Conservation (phyloP, 1,140 invertebrate genomes). For the Bombus superbus region DNA sequence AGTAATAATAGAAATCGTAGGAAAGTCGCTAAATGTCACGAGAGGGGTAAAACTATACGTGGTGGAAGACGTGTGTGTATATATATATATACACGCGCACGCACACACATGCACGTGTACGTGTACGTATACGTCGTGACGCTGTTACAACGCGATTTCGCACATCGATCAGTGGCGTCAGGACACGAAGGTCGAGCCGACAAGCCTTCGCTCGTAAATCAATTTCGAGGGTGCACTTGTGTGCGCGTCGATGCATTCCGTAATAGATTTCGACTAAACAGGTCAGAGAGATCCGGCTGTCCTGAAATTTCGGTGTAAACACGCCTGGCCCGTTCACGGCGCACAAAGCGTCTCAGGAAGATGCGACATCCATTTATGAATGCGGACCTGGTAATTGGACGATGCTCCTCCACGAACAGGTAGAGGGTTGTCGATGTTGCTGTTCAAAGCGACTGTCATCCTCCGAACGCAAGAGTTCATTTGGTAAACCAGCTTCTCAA, state of each 20-base stretch:
- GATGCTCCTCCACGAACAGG: background rate
- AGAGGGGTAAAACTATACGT: background rate
- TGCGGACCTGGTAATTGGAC: conserved; percentile 14
- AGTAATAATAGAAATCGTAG: background rate
- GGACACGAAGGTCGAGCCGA: conserved; percentile 37
- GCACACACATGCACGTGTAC: too few species aligned
- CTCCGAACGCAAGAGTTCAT: background rate
- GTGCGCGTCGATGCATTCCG: conserved; percentile 33
- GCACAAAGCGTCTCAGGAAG: background rate
- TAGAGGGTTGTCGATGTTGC: background rate
- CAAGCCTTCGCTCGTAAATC: conserved; percentile 40
- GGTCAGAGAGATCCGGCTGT: conserved; percentile 7
- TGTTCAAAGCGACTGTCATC: background rate
- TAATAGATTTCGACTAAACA: conserved; percentile 38
- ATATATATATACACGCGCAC: too few species aligned
- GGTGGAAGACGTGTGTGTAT: background rate
- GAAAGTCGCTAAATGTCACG: background rate
- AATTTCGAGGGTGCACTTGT: conserved; percentile 31
- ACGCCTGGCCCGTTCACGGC: background rate
- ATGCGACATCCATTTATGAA: conserved; percentile 12
- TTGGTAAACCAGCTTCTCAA: background rate
- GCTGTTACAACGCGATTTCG: conserved; percentile 31
- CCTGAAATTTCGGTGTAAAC: conserved; percentile 33
- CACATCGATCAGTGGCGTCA: conserved; percentile 30
- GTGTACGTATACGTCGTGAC: background rate